These are phyloP conservation scores for Heterohyrax brucei DNA, from an alignment of 2,797 vertebrate species.

Conservation along the genomic window DNA sequence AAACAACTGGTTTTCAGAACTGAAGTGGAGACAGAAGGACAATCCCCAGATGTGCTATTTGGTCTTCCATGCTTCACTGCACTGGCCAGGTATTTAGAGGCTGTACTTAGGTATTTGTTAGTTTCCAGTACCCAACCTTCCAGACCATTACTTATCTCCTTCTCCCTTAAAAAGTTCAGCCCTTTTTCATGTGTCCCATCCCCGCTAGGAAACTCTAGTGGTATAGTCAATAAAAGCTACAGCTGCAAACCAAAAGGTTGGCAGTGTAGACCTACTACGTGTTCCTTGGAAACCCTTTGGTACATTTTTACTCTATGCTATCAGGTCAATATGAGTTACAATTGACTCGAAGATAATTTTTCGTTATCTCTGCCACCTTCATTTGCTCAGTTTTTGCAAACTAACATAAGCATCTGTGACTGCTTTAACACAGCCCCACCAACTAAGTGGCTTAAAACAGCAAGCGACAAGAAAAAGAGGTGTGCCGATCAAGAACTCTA, in stretches of 20 bases:
- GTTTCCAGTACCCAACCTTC: not conserved
- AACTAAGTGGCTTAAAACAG: not conserved
- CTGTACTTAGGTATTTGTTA: not conserved
- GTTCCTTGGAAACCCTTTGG: too few species aligned
- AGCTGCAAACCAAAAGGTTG: too few species aligned
- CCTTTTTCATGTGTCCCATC: not conserved
- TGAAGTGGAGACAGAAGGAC: not conserved
- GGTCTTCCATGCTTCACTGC: not conserved
- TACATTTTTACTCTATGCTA: too few species aligned
- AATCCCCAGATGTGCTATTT: not conserved
- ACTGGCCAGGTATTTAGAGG: not conserved
- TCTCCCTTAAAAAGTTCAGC: not conserved
- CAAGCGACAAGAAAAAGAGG: too few species aligned
- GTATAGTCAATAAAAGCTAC: too few species aligned
- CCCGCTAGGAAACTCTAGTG: too few species aligned
- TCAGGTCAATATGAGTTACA: too few species aligned
- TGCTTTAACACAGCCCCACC: not conserved
- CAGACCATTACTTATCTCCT: not conserved
- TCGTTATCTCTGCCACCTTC: not conserved
- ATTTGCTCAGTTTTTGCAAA: not conserved
- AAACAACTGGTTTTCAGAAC: not conserved
- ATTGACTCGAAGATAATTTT: too few species aligned
- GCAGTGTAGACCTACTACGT: too few species aligned
- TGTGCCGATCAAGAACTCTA: too few species aligned
- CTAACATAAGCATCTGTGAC: not conserved